A percentile compares a stretch with the other conserved stretches of the same genome.
phyloP scores from a whole-genome alignment of 2,888 invertebrate species.

The Ophion costatus region DNA sequence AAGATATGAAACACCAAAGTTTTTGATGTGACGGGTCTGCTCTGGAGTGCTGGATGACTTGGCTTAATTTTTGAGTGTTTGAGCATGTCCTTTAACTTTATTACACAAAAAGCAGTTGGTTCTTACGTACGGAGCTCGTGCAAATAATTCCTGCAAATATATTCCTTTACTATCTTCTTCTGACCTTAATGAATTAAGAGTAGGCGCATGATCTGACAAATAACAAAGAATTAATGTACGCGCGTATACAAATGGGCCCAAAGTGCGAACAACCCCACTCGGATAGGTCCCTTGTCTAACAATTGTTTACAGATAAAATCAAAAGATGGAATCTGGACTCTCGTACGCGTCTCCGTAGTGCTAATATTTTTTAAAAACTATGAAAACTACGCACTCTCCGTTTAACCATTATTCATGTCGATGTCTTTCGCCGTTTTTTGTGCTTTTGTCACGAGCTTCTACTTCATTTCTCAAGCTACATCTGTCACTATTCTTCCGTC shows the following conservation, averaged over 20 bases:
- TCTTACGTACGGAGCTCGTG: no score
- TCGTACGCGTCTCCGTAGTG: background rate
- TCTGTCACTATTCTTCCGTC: background rate
- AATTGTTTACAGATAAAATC: background rate
- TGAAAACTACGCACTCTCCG: no score
- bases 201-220: no score
- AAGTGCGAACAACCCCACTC: background rate
- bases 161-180: no score
- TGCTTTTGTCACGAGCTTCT: background rate
- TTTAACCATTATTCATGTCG: conserved; percentile 8
- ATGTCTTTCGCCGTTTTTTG: conserved; percentile 17
- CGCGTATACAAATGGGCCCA: background rate
- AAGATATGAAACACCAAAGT: background rate
- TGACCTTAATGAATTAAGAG: no score
- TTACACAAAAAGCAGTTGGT: no score
- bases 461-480: conserved; percentile 2
- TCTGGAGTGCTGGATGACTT: background rate
- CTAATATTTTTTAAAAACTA: background rate
- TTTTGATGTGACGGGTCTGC: background rate
- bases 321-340: background rate
- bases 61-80: background rate
- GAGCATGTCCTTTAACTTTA: background rate
- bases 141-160: no score
- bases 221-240: no score
- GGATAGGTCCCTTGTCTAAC: background rate